Conservation (phyloP, 2,113 vertebrate genomes). For the Capreolus pygargus region DNA sequence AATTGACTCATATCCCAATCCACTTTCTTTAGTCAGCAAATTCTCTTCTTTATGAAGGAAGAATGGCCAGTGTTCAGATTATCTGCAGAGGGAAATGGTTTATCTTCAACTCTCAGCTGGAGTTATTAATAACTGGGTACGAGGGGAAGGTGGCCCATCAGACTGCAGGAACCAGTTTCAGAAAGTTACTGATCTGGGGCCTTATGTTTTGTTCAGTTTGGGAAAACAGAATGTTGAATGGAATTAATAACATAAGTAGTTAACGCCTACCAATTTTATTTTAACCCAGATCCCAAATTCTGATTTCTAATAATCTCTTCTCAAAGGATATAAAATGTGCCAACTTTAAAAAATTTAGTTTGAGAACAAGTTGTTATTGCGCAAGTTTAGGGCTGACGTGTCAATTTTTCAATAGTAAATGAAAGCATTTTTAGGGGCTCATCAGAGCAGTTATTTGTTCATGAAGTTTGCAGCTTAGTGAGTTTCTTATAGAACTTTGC, state of each 20-base stretch:
- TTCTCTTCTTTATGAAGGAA: not conserved
- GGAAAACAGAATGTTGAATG: not conserved
- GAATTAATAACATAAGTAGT: not conserved
- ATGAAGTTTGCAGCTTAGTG: not conserved
- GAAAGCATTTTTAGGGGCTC: not conserved
- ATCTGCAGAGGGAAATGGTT: not conserved
- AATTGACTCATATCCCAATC: not conserved
- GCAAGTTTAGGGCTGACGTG: not conserved
- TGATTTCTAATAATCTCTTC: not conserved
- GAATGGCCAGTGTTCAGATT: not conserved
- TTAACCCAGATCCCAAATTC: not conserved
- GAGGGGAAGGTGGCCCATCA: not conserved
- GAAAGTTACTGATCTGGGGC: not conserved
- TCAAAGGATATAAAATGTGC: not conserved
- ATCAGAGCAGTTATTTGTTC: not conserved
- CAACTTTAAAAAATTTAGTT: not conserved
- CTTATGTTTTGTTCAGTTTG: not conserved
- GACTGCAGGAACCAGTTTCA: not conserved
- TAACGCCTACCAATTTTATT: not conserved
- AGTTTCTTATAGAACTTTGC: not conserved
- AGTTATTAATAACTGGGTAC: not conserved
- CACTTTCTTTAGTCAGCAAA: not conserved
- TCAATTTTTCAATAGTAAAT: not conserved
- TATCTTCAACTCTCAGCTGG: not conserved
- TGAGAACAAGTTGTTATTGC: not conserved